Conservation (phyloP, 2,113 vertebrate genomes). For the Sarotherodon lohbergeri region DNA sequence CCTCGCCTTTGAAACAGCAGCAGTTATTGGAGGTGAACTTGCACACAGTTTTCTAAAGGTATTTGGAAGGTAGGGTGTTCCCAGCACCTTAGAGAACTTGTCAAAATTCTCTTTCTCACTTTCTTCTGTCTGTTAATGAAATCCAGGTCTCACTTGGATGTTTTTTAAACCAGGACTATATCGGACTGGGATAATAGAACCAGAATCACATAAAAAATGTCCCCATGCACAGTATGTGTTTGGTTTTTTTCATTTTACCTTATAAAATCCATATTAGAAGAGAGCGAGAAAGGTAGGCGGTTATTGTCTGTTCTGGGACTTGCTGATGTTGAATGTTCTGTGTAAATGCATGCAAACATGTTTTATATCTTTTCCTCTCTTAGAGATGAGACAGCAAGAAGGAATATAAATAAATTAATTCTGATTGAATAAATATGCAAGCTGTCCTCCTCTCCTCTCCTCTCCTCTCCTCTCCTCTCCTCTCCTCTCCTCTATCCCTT, state of each 20-base stretch:
- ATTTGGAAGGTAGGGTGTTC: background rate
- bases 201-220: background rate
- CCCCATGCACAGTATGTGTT: background rate
- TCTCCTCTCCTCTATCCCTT: background rate
- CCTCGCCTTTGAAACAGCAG: background rate
- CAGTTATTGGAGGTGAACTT: background rate
- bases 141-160: background rate
- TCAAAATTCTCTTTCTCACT: background rate
- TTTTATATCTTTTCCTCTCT: constrained; percentile 13
- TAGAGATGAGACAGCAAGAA: constrained; percentile 14
- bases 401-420: constrained; percentile 15
- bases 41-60: background rate
- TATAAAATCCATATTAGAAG: background rate
- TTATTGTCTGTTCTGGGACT: constrained; percentile 18
- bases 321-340: constrained; percentile 21
- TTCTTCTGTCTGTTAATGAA: background rate
- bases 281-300: background rate
- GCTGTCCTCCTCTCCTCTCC: constrained; percentile 5
- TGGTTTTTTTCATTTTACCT: background rate
- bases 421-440: constrained; percentile 28
- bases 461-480: background rate
- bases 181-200: background rate
- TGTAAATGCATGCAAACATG: constrained; percentile 8
- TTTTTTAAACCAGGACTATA: background rate
- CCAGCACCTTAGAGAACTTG: background rate